Base-by-base conservation (phyloP, 2,113 vertebrate genomes). In the Peromyscus maniculatus region DNA sequence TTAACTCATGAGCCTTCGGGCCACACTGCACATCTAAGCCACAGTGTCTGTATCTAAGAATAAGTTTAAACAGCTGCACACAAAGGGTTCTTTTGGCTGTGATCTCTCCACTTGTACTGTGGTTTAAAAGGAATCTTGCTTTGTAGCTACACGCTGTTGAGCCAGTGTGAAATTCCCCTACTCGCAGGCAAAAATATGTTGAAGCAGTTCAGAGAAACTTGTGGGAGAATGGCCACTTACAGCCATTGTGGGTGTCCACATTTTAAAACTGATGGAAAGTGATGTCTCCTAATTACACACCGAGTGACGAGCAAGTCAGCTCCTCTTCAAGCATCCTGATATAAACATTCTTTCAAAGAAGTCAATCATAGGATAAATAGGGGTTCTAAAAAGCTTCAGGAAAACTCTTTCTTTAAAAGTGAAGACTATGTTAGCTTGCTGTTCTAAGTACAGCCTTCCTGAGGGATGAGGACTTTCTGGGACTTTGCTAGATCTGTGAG, bases 181-280 rank as follows among this genome's bases (percentile, higher is more conserved):
- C 96, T 96, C 91, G 28, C n/a, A 88, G 82, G 52, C 64, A 96
- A 43, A 97, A 96, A 64, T 33, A 24, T 93, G 97, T 36, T 22
- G 28, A 69, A 16, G 7, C 28, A 94, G 15, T 62, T 88, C 62
- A 72, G 94, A 94, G 21, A 67, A 91, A 24, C 28, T 21, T 69
- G 74, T 87, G 69, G 22, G 93, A 93, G 84, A 88, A 11, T 95
- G 84, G 8, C 31, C 94, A 62, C 39, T 57, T 90, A 91, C 82
- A 95, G 82, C 17, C 31, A 87, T 28, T 98, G 71, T 97, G 90
- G 92, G 80, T 93, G 84, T 69, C 82, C 67, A 55, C 33, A 91
- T 90, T 89, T 97, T 91, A 93, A 97, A 97, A 89, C 74, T 97
- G 96, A 97, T 97, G 90, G 93, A 89, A 97, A 97, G 94, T 52